These are phyloP conservation scores for Apostichopus japonicus DNA, from an alignment of 35 echinoderm and acorn worm species.

Conservation along the genomic window DNA sequence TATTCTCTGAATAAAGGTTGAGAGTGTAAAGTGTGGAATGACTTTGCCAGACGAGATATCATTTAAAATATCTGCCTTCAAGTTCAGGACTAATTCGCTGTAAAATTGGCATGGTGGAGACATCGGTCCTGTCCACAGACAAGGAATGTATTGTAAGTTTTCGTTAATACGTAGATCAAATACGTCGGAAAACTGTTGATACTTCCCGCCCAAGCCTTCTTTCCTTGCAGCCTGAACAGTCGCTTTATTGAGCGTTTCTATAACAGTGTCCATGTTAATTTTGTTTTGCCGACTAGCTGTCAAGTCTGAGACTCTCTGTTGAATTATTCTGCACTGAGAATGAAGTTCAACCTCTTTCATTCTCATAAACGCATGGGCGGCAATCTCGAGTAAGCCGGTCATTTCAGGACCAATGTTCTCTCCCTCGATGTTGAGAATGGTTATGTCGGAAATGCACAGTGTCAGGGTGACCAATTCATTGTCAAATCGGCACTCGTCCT, in stretches of 20 bases:
- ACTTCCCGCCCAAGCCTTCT: constrained; percentile 2
- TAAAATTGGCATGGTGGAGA: constrained; percentile 11
- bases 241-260: background rate
- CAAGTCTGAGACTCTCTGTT: constrained; percentile 21
- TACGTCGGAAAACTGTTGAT: constrained; percentile 37
- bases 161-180: background rate
- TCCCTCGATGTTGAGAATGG: constrained; percentile 21
- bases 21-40: background rate
- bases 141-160: constrained; percentile 38
- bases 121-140: constrained; percentile 39
- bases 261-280: background rate
- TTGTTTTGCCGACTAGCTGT: constrained; percentile 16
- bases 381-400: constrained; percentile 17
- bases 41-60: background rate
- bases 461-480: constrained; percentile 30
- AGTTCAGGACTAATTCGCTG: background rate
- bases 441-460: constrained; percentile 27
- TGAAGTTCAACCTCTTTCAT: constrained; percentile 36
- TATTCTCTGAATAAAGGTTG: background rate
- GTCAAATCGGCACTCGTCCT: constrained; percentile 21
- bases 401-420: constrained; percentile 41
- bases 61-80: background rate
- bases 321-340: constrained; percentile 33
- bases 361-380: constrained; percentile 30
- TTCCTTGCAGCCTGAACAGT: background rate